A percentile compares a stretch with the other conserved stretches of the same genome.
Evolutionary conservation across 2,888 invertebrate species (phyloP).

Genomic region (Scelioninae gen. 2): DNA sequence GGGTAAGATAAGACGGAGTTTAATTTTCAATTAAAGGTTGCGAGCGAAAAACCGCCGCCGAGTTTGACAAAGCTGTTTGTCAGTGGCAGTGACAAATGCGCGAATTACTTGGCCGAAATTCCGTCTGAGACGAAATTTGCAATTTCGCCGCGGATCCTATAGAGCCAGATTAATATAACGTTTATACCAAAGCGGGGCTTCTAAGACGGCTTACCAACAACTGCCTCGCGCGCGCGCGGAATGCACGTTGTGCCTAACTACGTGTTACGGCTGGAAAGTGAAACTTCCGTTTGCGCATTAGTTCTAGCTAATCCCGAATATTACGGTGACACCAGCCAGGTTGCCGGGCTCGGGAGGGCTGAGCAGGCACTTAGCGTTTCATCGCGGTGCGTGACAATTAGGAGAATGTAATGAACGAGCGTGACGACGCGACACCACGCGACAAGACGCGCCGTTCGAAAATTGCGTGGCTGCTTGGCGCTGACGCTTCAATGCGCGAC

Average conservation of each 20-base stretch:
- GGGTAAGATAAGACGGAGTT: slow-evolving; percentile 70
- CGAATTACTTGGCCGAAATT: slow-evolving; percentile 39
- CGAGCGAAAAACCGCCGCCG: slow-evolving; percentile 46
- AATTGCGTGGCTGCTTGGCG: slow-evolving; percentile 15
- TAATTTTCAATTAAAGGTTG: slow-evolving; percentile 72
- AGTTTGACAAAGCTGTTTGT: slow-evolving; percentile 43
- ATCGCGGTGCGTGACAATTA: slow-evolving; percentile 55
- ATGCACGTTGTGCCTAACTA: slow-evolving; percentile 62
- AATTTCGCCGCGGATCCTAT: slow-evolving; percentile 31
- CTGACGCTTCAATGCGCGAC: slow-evolving; percentile 34
- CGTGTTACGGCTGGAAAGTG: slow-evolving; percentile 70
- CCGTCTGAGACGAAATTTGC: slow-evolving; percentile 44
- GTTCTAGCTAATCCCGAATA: slow-evolving; percentile 72
- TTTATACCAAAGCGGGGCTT: slow-evolving; percentile 72
- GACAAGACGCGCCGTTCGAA: no score
- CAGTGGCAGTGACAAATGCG: slow-evolving; percentile 32
- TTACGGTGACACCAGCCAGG: slow-evolving; percentile 64
- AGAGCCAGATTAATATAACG: slow-evolving; percentile 71
- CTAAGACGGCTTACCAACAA: slow-evolving; percentile 73
- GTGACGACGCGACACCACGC: slow-evolving; percentile 23
- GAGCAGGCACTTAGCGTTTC: slow-evolving; percentile 53
- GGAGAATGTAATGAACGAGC: slow-evolving; percentile 53
- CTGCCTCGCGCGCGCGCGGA: slow-evolving; percentile 58
- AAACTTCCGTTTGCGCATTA: slow-evolving; percentile 74
- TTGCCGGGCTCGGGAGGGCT: slow-evolving; percentile 49